phyloP scores from a whole-genome alignment of 2,888 invertebrate species.

The Hirtodrosophila duncani region DNA sequence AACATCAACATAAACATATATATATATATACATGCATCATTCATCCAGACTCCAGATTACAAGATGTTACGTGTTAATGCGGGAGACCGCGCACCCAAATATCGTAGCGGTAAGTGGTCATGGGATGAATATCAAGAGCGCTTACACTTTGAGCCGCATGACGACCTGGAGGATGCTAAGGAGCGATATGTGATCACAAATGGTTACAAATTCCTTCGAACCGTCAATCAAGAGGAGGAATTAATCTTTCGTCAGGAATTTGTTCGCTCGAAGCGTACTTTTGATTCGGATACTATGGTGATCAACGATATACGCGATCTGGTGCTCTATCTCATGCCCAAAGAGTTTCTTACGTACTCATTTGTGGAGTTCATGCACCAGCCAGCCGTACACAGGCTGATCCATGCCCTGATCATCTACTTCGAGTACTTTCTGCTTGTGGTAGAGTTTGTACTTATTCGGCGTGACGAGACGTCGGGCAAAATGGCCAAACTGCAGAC shows the following conservation, averaged over 20 bases:
- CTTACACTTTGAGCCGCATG: slow-evolving; percentile 50
- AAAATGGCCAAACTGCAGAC: slow-evolving; percentile 69
- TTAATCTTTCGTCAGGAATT: slow-evolving; percentile 71
- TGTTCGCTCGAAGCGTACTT: slow-evolving; percentile 42
- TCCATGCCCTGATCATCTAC: slow-evolving; percentile 75
- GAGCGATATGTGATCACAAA: slow-evolving; percentile 55
- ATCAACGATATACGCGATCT: slow-evolving; percentile 75
- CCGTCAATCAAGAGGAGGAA: slow-evolving; percentile 74
- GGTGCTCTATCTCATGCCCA: slow-evolving; percentile 72
- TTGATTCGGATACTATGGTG: slow-evolving; percentile 69
- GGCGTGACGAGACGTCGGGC: slow-evolving; percentile 71
- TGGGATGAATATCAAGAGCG: slow-evolving; percentile 62
- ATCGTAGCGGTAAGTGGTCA: slow-evolving; percentile 70
- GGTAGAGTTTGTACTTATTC: slow-evolving; percentile 74
- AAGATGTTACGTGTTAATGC: slow-evolving; percentile 66
- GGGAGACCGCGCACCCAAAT: slow-evolving; percentile 63
- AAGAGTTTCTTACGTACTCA: slow-evolving; percentile 56
- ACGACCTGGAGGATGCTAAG: slow-evolving; percentile 30
- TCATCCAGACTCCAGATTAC: no score
- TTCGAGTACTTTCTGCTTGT: slow-evolving; percentile 76
- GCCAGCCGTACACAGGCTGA: slow-evolving; percentile 62
- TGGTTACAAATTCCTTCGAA: slow-evolving; percentile 64
- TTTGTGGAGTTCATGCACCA: slow-evolving; percentile 74
- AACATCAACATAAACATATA: no score
- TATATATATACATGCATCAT: no score